Evolutionary conservation across 2,888 invertebrate species (phyloP).

Genomic region (Andrena dorsata): DNA sequence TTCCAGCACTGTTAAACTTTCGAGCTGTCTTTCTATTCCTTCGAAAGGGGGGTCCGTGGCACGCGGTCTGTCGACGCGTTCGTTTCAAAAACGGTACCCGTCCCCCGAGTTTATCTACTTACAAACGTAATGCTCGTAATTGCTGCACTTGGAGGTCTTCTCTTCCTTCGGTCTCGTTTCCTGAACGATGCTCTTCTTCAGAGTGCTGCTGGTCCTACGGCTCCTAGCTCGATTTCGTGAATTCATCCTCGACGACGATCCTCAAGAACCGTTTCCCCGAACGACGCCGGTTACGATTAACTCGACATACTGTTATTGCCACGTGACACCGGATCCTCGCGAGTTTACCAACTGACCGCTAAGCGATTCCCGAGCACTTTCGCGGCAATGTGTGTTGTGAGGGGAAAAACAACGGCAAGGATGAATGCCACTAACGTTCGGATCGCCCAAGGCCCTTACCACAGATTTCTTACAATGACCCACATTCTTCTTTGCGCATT

Average conservation of each 20-base stretch:
- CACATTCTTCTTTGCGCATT: too few relatives aligned
- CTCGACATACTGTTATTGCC: conserved; percentile 33
- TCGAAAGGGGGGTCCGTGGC: background rate
- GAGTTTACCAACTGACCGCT: conserved; percentile 53
- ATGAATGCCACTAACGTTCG: background rate
- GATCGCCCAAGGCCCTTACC: background rate
- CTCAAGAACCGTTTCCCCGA: conserved; percentile 23
- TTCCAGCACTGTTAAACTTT: background rate
- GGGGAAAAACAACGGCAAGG: background rate
- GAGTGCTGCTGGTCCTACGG: background rate
- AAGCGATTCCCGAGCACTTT: conserved; percentile 17
- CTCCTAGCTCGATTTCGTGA: conserved; percentile 1
- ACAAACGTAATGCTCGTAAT: conserved; percentile 10
- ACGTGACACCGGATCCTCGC: conserved; percentile 33
- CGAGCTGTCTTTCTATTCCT: background rate
- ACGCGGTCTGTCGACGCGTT: background rate
- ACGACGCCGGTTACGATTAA: conserved; percentile 12
- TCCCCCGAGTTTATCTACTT: conserved; percentile 43
- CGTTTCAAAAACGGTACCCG: conserved; percentile 26
- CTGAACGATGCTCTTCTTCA: background rate
- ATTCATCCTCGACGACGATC: conserved; percentile 40
- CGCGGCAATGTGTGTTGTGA: background rate
- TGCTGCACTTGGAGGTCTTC: background rate
- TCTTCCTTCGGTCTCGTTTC: background rate
- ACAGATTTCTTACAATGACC: background rate